Evolutionary conservation across 2,888 invertebrate species (phyloP), one percentile per base, ranked within the genome.

Genomic region (Eupithecia dodoneata): DNA sequence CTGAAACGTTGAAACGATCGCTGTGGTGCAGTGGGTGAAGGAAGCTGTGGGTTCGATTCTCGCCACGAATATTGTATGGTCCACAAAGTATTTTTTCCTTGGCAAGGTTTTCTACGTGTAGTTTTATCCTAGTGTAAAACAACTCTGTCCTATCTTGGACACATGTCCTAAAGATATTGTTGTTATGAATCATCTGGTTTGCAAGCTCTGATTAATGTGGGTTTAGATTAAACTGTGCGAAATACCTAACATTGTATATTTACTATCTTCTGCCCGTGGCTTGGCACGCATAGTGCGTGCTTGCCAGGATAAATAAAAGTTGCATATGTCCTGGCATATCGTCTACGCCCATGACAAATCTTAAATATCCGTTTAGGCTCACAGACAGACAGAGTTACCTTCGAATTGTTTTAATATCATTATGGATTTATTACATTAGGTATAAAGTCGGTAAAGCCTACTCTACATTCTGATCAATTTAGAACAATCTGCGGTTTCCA

Each of bases 401-500:
- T 30, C 30, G 30, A 30, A 30, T 30, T 30, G 30, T 30, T 30
- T 30, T 30, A 30, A 30, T 30, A 30, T 30, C 63, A 63, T 4
- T 63, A 63, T 12, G 4, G 10, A 3, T 30, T 63, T 63, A 63
- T 63, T 63, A 30, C 30, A 63, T 63, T 59, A 59, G 30, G 30
- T 18, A 18, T 13, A 4, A 4, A n/a, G 18, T 63, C 44, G 18
- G 63, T 63, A 65, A 13, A n/a, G 10, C 0, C 15, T 42, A 44
- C 7, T 67, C 55, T 81, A 80, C 82, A 81, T 78, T 80, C 79
- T 81, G 81, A 82, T 76, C 80, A 85, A 82, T 81, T 30, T 79
- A 81, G 83, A 81, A 41, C 81, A 82, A 73, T 63, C 74, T 77
- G 84, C 80, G 84, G 84, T 84, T 83, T 80, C 55, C 74, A 30